Percentiles rank a stretch among this genome's conserved stretches.
phyloP scores from a whole-genome alignment of 2,113 vertebrate genomes.

The Dicaeum eximium region DNA sequence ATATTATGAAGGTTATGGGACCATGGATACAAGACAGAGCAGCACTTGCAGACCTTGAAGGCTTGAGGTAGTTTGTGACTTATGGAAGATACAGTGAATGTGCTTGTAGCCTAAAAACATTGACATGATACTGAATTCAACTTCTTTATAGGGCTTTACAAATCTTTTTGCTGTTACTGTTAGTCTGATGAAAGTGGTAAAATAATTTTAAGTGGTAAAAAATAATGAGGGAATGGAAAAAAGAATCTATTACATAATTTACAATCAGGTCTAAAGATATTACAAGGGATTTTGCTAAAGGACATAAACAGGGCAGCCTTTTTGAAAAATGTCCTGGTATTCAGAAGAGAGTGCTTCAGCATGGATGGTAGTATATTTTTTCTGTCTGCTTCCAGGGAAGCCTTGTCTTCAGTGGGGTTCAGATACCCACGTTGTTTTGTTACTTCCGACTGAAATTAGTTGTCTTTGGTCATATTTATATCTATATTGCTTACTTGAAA shows the following conservation, averaged over 20 bases:
- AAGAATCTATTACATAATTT: not conserved
- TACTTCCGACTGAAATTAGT: not conserved
- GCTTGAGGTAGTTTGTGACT: not conserved
- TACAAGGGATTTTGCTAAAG: not conserved
- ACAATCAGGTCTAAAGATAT: not conserved
- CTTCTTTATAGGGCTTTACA: not conserved
- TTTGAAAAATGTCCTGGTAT: not conserved
- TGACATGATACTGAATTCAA: not conserved
- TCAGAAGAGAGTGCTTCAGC: not conserved
- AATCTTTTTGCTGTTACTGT: not conserved
- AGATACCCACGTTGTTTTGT: rapidly evolving
- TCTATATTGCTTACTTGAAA: not conserved
- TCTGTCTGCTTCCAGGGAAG: not conserved
- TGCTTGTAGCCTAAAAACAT: not conserved
- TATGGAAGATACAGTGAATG: not conserved
- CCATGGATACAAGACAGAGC: not conserved
- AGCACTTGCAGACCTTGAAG: not conserved
- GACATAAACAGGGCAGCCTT: not conserved
- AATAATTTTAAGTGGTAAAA: not conserved
- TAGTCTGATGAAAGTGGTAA: not conserved
- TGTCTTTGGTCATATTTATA: not conserved
- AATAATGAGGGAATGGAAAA: not conserved
- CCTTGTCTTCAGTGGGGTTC: not conserved
- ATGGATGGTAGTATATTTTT: not conserved
- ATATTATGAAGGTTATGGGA: not conserved